Evolutionary conservation across 2,797 vertebrate species (phyloP), one percentile per base, ranked within the genome.

Genomic region (Scomberomorus guttatus): DNA sequence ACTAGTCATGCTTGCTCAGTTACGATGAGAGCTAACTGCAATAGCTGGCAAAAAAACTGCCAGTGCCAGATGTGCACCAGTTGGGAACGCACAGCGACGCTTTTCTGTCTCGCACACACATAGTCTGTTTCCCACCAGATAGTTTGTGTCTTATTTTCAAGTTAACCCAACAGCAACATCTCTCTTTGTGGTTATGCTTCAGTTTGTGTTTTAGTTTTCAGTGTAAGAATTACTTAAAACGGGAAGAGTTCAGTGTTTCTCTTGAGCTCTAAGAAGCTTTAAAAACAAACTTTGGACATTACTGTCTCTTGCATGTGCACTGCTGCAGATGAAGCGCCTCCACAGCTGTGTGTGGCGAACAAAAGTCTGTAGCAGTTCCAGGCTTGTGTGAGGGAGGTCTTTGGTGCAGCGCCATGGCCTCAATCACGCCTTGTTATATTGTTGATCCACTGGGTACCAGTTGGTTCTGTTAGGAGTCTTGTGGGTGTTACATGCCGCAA

Each of bases 131-230:
- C 46, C 74, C 57, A 71, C 25, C 57, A 25, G 10, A 12, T 71
- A 66, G 56, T 54, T 61, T 39, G 62, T 59, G 34, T 66, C 24
- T 46, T 24, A 25, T 60, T 76, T 63, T 24, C 44, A 58, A 64
- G 44, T 55, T 80, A 82, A 83, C 55, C 54, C 50, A 70, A 55
- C 60, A 59, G 84, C 85, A 89, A 86, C 78, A 55, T 74, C 87
- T 91, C 70, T 86, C 84, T 89, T 90, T 92, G 87, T 91, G 83
- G 90, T 92, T 88, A 64, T 84, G 27, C 42, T 81, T 69, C 27
- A 64, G 8, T 63, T 72, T 84, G n/a, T 29, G 1, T 62, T 72
- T 79, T 39, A 60, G 7, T 58, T 54, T 13, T 24, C 6, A 20
- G 11, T 51, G 44, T 63, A 25, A 55, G 2, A 29, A 18, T 57